Evolutionary conservation across 2,888 invertebrate genomes (phyloP).

Genomic region (Aphodius sticticus): DNA sequence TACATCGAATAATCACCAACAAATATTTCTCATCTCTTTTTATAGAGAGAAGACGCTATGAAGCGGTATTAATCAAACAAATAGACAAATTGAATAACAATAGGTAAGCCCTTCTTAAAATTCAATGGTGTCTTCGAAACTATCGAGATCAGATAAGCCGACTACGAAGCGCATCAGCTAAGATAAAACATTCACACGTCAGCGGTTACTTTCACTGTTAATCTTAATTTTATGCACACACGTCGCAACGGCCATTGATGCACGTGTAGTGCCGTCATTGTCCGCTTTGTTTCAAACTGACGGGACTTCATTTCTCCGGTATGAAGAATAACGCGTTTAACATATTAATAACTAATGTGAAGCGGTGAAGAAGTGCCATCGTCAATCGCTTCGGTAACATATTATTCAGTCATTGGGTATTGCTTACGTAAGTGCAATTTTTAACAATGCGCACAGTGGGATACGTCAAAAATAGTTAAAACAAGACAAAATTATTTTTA

Average conservation of each 20-base stretch:
- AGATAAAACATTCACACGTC: slow-evolving; percentile 4
- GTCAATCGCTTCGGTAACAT: neutral
- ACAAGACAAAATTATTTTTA: no score
- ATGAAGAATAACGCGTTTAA: slow-evolving; percentile 4
- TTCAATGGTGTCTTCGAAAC: neutral
- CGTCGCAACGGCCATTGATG: neutral
- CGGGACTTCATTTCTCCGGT: neutral
- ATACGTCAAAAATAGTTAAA: no score
- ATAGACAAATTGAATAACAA: neutral
- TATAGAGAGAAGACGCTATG: neutral
- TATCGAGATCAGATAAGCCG: slow-evolving; percentile 4
- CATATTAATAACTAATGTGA: neutral
- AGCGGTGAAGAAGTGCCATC: neutral
- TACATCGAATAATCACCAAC: neutral
- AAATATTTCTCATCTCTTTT: neutral
- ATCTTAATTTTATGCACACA: neutral
- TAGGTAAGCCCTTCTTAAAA: neutral
- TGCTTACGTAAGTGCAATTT: neutral
- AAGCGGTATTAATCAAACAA: neutral
- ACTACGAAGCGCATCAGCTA: neutral
- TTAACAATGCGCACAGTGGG: neutral
- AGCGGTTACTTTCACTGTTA: slow-evolving; percentile 4
- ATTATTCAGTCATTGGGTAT: no score
- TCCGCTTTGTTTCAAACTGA: neutral
- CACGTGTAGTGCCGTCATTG: neutral